A percentile compares a stretch with the other conserved stretches of the same genome.
phyloP scores from a whole-genome alignment of 2,888 invertebrate species.

The Lycocerus yunnanus region DNA sequence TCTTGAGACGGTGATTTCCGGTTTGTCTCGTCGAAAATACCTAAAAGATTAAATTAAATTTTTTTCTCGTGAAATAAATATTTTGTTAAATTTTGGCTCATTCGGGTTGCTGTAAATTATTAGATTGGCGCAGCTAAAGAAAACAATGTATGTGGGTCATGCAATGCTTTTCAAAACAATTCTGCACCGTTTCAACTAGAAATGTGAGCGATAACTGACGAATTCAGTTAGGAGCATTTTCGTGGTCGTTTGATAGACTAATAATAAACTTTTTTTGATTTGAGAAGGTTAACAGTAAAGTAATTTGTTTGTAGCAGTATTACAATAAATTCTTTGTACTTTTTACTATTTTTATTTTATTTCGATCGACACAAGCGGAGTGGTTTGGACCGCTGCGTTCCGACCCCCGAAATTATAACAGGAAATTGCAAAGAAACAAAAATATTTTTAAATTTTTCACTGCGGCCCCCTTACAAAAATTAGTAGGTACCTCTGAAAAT shows the following conservation, averaged over 20 bases:
- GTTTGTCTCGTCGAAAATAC: neutral
- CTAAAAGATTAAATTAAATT: neutral
- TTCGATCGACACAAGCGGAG: too few species aligned
- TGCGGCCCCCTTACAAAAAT: too few species aligned
- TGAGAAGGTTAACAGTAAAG: neutral
- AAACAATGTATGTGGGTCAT: slow-evolving; percentile 8
- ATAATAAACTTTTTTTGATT: neutral
- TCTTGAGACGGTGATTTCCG: neutral
- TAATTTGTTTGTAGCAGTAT: neutral
- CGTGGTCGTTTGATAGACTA: neutral
- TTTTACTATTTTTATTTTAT: neutral
- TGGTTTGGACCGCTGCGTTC: too few species aligned
- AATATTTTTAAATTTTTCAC: too few species aligned
- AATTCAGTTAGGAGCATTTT: neutral
- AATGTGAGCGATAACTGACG: neutral
- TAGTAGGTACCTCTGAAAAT: too few species aligned
- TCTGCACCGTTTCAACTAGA: neutral
- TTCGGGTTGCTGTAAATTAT: neutral
- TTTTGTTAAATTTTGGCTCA: slow-evolving; percentile 5
- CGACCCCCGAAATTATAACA: too few species aligned
- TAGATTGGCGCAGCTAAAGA: neutral
- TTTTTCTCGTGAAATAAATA: neutral
- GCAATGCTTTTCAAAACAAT: slow-evolving; percentile 2
- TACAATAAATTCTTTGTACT: neutral
- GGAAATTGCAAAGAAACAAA: too few species aligned